Conservation (phyloP, 2,797 vertebrate species). For the Macroramphosus scolopax region DNA sequence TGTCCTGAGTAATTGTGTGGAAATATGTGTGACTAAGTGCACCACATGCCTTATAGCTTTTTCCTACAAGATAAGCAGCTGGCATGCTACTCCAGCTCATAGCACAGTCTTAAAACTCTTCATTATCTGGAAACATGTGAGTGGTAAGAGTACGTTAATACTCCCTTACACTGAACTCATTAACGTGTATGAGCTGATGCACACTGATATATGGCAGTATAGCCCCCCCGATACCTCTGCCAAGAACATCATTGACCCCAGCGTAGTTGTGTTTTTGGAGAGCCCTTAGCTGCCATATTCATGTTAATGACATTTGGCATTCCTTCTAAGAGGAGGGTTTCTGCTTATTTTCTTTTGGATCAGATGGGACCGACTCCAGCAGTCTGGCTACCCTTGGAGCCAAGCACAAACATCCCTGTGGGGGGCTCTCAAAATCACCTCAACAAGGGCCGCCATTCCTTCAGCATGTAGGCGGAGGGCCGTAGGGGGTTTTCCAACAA, state of each 20-base stretch:
- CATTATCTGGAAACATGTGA: conserved; percentile 53
- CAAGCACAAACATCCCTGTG: conserved; percentile 56
- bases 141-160: conserved; percentile 44
- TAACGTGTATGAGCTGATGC: conserved; percentile 13
- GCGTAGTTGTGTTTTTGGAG: conserved; percentile 52
- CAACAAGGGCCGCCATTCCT: conserved; percentile 29
- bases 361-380: conserved; percentile 64
- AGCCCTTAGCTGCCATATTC: conserved; percentile 51
- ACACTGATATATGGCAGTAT: conserved; percentile 26
- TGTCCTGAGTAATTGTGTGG: conserved; percentile 53
- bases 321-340: conserved; percentile 46
- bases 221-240: conserved; percentile 40
- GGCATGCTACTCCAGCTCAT: conserved; percentile 40
- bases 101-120: conserved; percentile 44
- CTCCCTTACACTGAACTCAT: conserved; percentile 22
- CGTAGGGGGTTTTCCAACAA: conserved; percentile 3
- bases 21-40: conserved; percentile 49
- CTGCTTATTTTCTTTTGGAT: conserved; percentile 60
- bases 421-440: conserved; percentile 52
- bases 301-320: conserved; percentile 66
- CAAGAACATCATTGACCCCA: conserved; percentile 42
- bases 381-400: conserved; percentile 59
- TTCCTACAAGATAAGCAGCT: conserved; percentile 48
- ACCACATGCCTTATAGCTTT: conserved; percentile 38
- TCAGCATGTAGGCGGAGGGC: conserved; percentile 29